Percentiles rank a stretch among this genome's conserved stretches.
Conservation (phyloP, 1,140 invertebrate species). For the Drosophila tristis region DNA sequence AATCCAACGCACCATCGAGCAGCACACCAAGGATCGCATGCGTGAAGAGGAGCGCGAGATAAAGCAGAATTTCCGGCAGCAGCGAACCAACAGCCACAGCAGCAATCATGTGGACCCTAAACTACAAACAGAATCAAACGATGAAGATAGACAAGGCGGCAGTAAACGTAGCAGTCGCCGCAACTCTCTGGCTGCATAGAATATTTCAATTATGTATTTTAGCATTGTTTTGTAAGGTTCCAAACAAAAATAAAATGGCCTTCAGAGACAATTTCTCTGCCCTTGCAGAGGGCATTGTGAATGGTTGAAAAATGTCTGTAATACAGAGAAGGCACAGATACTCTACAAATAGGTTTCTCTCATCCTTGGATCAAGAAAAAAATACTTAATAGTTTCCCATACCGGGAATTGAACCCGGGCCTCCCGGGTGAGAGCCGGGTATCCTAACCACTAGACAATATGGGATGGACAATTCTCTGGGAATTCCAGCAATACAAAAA, state of each 20-base stretch:
- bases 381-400: slow-evolving; percentile 86
- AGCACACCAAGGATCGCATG: slow-evolving; percentile 75
- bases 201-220: slow-evolving; percentile 11
- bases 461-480: too few relatives aligned
- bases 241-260: slow-evolving; percentile 24
- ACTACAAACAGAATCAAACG: neutral
- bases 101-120: slow-evolving; percentile 18
- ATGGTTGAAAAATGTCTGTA: too few relatives aligned
- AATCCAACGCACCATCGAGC: slow-evolving; percentile 77
- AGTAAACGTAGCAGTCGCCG: slow-evolving; percentile 57
- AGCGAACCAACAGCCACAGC: slow-evolving; percentile 19
- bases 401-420: slow-evolving; percentile 93
- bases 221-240: slow-evolving; percentile 16
- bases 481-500: too few relatives aligned
- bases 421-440: too few relatives aligned
- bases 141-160: slow-evolving; percentile 22
- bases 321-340: too few relatives aligned
- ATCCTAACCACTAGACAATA: too few relatives aligned
- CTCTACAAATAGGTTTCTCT: too few relatives aligned
- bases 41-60: slow-evolving; percentile 75
- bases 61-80: slow-evolving; percentile 63
- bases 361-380: too few relatives aligned
- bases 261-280: too few relatives aligned
- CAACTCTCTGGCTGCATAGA: slow-evolving; percentile 54
- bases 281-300: too few relatives aligned